Conservation (phyloP, 2,888 invertebrate species). For the Apamea anceps region DNA sequence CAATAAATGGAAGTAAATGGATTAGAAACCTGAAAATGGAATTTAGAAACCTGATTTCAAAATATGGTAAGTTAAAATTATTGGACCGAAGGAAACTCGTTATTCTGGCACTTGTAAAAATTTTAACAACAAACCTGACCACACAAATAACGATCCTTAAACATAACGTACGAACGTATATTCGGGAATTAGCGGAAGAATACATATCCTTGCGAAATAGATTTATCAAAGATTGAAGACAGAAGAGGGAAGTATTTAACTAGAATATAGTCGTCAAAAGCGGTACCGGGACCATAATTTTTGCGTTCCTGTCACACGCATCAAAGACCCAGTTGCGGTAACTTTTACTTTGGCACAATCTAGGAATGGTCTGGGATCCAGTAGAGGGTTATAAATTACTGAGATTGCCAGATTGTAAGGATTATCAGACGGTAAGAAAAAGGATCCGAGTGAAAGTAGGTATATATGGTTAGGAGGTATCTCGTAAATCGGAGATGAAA, state of each 20-base stretch:
- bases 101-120: slow-evolving; percentile 23
- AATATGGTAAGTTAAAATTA: slow-evolving; percentile 40
- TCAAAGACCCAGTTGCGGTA: background rate
- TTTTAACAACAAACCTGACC: slow-evolving; percentile 4
- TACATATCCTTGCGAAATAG: background rate
- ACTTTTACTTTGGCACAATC: background rate
- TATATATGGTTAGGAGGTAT: background rate
- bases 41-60: slow-evolving; percentile 35
- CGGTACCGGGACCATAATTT: no score
- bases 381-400: background rate
- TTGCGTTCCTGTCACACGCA: background rate
- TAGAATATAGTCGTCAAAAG: background rate
- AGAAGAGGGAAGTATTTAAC: background rate
- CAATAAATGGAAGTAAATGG: slow-evolving; percentile 21
- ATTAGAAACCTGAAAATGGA: slow-evolving; percentile 39
- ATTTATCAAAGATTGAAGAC: background rate
- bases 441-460: background rate
- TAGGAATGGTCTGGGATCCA: background rate
- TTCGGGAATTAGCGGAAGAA: background rate
- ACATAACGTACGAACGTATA: background rate
- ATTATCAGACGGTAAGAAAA: background rate
- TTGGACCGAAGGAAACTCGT: slow-evolving; percentile 40
- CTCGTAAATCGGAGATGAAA: slow-evolving; percentile 35
- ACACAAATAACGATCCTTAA: slow-evolving; percentile 13
- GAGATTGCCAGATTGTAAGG: background rate